phyloP scores from a whole-genome alignment of 2,888 invertebrate genomes.

The Cenopis cana region DNA sequence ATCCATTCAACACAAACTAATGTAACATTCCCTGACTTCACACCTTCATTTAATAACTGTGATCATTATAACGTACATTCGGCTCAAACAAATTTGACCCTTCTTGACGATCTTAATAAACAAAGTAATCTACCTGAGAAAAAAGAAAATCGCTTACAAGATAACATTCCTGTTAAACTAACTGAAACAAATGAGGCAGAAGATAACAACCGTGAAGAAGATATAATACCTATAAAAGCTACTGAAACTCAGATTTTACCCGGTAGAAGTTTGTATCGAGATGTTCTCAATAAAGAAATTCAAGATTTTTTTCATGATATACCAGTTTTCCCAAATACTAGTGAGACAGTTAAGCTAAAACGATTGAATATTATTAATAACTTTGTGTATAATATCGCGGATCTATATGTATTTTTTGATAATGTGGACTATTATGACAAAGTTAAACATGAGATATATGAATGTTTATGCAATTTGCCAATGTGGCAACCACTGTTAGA shows the following conservation, averaged over 20 bases:
- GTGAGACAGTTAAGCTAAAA: conserved; percentile 49
- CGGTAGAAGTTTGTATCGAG: conserved; percentile 51
- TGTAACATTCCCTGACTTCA: background rate
- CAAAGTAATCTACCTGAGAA: background rate
- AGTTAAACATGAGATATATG: conserved; percentile 54
- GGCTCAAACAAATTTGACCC: conserved; percentile 13
- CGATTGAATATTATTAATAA: conserved; percentile 54
- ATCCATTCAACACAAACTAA: background rate
- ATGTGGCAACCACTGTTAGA: conserved; percentile 56
- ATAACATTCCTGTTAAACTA: background rate
- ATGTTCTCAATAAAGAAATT: conserved; percentile 53
- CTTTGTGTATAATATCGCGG: conserved; percentile 57
- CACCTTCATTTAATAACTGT: background rate
- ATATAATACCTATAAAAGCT: background rate
- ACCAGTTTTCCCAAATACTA: conserved; percentile 53
- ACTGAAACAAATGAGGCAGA: background rate
- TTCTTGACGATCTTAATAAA: background rate
- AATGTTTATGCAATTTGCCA: conserved; percentile 56
- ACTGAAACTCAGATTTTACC: background rate
- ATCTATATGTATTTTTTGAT: conserved; percentile 47
- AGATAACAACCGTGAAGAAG: background rate
- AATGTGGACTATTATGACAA: conserved; percentile 51
- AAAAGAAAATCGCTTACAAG: background rate
- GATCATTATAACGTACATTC: background rate
- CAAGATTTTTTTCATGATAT: conserved; percentile 58